Conservation (phyloP, 2,888 invertebrate genomes). For the Brenthis daphne region DNA sequence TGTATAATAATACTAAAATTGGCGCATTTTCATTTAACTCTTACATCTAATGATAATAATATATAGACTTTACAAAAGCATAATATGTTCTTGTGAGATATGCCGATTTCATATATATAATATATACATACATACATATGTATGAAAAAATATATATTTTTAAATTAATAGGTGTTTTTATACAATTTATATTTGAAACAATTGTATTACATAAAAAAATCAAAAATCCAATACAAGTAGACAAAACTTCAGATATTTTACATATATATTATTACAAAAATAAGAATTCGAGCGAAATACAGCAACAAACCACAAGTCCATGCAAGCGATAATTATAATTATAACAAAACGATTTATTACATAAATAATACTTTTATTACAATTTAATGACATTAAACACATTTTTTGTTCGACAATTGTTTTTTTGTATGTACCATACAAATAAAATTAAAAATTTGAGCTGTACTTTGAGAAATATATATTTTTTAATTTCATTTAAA, state of each 20-base stretch:
- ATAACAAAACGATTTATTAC: slow-evolving; percentile 46
- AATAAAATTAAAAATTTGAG: slow-evolving; percentile 6
- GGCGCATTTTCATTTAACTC: slow-evolving; percentile 19
- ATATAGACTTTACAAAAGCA: slow-evolving; percentile 21
- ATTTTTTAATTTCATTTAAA: not conserved
- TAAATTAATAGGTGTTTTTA: not conserved
- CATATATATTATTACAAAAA: slow-evolving; percentile 16
- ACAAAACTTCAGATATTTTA: not conserved
- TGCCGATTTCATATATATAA: slow-evolving; percentile 20
- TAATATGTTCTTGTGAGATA: slow-evolving; percentile 19
- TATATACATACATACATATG: not conserved
- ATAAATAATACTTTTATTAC: slow-evolving; percentile 45
- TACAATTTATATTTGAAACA: not conserved
- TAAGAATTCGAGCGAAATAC: slow-evolving; percentile 53
- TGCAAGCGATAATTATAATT: slow-evolving; percentile 41
- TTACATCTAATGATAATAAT: slow-evolving; percentile 13
- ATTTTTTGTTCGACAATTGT: slow-evolving; percentile 34
- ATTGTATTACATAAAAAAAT: not conserved
- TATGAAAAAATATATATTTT: not conserved
- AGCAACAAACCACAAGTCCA: slow-evolving; percentile 42
- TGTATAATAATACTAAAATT: slow-evolving; percentile 31
- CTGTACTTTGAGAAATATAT: not conserved
- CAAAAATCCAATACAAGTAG: not conserved
- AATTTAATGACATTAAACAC: slow-evolving; percentile 38
- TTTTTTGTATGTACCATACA: no score